A percentile compares a stretch with the other conserved stretches of the same genome.
phyloP scores from a whole-genome alignment of 2,113 vertebrate species.

The Dicentrarchus labrax region DNA sequence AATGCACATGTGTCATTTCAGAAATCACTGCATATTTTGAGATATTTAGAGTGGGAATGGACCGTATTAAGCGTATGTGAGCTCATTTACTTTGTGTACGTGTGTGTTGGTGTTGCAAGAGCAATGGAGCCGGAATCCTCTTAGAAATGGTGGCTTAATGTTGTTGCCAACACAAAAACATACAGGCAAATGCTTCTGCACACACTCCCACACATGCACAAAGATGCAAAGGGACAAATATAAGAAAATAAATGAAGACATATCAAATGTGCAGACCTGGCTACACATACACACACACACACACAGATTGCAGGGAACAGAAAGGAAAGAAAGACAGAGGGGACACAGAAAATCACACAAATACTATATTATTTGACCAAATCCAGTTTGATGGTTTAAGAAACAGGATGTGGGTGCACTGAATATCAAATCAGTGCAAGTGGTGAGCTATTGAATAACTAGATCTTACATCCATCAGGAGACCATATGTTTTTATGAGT shows the following conservation, averaged over 20 bases:
- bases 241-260: not conserved
- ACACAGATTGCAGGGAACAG: not conserved
- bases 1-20: not conserved
- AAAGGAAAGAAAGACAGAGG: not conserved
- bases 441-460: not conserved
- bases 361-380: not conserved
- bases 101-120: constrained; percentile 17
- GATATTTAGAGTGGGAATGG: not conserved
- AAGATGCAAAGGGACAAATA: constrained; percentile 7
- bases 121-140: constrained; percentile 61
- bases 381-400: not conserved
- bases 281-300: not conserved
- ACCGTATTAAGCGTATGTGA: constrained; percentile 4
- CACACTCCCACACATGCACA: not conserved
- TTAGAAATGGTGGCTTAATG: constrained; percentile 66
- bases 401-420: not conserved
- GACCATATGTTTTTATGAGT: no score
- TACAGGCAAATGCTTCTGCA: constrained; percentile 19
- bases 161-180: constrained; percentile 50
- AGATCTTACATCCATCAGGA: not conserved
- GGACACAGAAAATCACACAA: not conserved
- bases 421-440: not conserved
- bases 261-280: not conserved
- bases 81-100: constrained; percentile 24
- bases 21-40: constrained; percentile 18